Base-by-base conservation (phyloP, 2,113 vertebrate genomes). In the Campylorhamphus procurvoides region DNA sequence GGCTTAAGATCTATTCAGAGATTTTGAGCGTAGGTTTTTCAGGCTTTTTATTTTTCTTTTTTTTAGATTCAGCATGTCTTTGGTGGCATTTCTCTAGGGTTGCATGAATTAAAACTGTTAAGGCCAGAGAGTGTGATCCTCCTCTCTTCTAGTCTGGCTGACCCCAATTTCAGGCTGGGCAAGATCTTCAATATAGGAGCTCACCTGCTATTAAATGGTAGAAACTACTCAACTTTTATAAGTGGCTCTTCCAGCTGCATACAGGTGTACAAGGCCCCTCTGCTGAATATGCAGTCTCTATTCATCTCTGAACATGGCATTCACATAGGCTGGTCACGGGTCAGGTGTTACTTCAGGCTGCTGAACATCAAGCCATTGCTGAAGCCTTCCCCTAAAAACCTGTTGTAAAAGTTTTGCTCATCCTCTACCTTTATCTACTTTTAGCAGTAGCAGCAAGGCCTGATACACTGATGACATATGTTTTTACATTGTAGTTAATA, bases 291-390 rank as follows among this genome's bases (percentile, higher is more conserved):
- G 13, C 33, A 71, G 8, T 18, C 23, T 23, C 5, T 15, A 0
- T 42, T 55, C 40, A 60, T 44, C n/a, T 47, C 25, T 67, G 49
- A 72, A 20, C 1, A 8, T 2, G 17, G 8, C 18, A 39, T 59
- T 78, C 47, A 44, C 23, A 35, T 3, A 53, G 14, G 23, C 19
- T 35, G 24, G 50, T 58, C 37, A 53, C 2, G 3, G 46, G 35
- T 37, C 37, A 80, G 63, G 5, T 19, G 23, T 60, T 46, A 39
- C 37, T 74, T 60, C 42, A 87, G 64, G 22, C 19, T 56, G 5
- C 3, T 14, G 37, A 9, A n/a, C 0, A 0, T 2, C 52, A 28
- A 77, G 10, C 20, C 37, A 40, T 8, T 1, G 1, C 20, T 17
- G 14, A 93, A 67, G 12, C 25, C 50, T 67, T 63, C 9, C 55